These are phyloP conservation scores for Gasteruption jaculator DNA, from an alignment of 2,888 invertebrate genomes.

Conservation along the genomic window DNA sequence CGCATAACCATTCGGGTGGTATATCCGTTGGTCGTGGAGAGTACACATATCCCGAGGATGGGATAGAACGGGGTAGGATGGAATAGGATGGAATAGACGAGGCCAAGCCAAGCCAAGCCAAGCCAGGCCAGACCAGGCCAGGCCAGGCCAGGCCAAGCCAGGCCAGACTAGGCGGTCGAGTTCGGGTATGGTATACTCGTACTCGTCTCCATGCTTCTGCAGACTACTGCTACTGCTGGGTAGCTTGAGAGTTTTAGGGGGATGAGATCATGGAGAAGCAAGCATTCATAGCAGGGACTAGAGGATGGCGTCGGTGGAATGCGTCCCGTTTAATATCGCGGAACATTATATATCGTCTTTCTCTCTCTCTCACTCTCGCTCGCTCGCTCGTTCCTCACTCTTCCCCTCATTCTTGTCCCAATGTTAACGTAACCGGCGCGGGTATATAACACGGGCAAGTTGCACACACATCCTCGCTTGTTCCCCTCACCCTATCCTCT, in stretches of 20 bases:
- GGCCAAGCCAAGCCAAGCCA: neutral
- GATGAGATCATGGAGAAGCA: constrained; percentile 24
- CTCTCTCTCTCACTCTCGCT: no score
- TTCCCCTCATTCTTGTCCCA: no score
- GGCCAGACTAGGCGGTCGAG: no score
- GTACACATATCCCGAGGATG: constrained; percentile 25
- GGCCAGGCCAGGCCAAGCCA: constrained; percentile 9
- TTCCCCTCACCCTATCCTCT: no score
- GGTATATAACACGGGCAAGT: constrained; percentile 29
- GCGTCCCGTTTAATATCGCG: constrained; percentile 52
- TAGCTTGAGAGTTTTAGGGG: no score
- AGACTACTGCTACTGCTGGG: no score
- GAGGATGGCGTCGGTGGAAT: constrained; percentile 49
- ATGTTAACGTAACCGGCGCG: constrained; percentile 34
- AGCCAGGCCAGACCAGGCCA: constrained; percentile 9
- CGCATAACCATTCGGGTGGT: constrained; percentile 45
- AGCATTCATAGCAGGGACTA: constrained; percentile 47
- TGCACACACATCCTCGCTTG: constrained; percentile 15
- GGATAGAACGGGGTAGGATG: constrained; percentile 21
- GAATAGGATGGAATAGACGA: constrained; percentile 15
- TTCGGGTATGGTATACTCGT: no score
- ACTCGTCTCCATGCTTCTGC: no score
- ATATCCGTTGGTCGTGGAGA: constrained; percentile 30
- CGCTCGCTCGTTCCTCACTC: no score
- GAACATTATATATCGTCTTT: constrained; percentile 52